Evolutionary conservation across 2,888 invertebrate species (phyloP).

Genomic region (Corythucha ciliata): DNA sequence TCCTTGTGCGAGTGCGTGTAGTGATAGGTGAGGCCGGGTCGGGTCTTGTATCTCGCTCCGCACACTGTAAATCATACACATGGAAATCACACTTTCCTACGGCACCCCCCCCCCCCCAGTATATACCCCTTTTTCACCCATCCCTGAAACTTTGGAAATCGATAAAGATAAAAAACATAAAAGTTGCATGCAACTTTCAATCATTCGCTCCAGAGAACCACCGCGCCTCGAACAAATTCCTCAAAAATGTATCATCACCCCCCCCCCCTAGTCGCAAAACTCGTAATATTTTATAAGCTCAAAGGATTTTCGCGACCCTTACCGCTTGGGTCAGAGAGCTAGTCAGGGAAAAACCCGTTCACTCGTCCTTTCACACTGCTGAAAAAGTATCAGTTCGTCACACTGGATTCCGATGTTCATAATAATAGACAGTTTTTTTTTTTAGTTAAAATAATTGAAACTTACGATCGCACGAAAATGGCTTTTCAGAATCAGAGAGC

Average conservation of each 20-base stretch:
- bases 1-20: conserved; percentile 77
- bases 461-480: conserved; percentile 87
- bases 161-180: conserved; percentile 29
- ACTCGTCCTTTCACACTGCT: neutral
- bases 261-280: no score
- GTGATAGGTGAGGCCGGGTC: conserved; percentile 92
- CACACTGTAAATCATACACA: conserved; percentile 60
- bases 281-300: no score
- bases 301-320: no score
- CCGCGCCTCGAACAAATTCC: no score
- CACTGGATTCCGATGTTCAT: no score
- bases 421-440: conserved; percentile 34
- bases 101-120: conserved; percentile 22
- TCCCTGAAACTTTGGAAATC: conserved; percentile 7
- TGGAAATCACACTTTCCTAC: conserved; percentile 25
- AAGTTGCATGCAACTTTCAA: conserved; percentile 33
- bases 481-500: conserved; percentile 64
- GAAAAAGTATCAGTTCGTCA: neutral
- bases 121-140: neutral
- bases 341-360: no score
- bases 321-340: no score
- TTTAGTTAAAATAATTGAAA: conserved; percentile 43
- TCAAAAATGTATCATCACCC: no score
- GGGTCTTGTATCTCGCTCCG: conserved; percentile 92
- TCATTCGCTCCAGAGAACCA: no score